A percentile compares a stretch with the other conserved stretches of the same genome.
Conservation (phyloP, 2,113 vertebrate species). For the Aplodontia rufa region DNA sequence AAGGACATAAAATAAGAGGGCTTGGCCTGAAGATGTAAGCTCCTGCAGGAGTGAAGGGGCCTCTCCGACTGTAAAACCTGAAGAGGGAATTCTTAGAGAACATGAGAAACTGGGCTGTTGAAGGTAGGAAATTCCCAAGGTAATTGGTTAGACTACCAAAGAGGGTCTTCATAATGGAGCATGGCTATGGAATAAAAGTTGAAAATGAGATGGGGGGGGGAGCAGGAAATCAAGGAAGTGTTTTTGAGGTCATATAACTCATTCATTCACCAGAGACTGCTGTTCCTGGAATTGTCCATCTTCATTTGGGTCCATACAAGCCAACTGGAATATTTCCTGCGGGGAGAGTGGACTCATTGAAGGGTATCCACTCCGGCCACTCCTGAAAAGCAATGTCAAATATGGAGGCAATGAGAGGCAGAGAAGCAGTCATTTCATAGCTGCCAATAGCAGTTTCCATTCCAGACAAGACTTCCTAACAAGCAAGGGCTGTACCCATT, state of each 20-base stretch:
- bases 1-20: not conserved
- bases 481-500: not conserved
- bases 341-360: slow-evolving; percentile 95
- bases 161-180: not conserved
- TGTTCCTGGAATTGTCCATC: slow-evolving; percentile 89
- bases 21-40: not conserved
- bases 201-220: not conserved
- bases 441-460: not conserved
- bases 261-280: slow-evolving; percentile 92
- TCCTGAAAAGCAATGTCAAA: slow-evolving; percentile 84
- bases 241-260: not conserved
- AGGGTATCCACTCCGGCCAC: slow-evolving; percentile 90
- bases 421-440: fast-evolving
- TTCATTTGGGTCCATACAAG: slow-evolving; percentile 86
- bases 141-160: not conserved
- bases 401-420: slow-evolving; percentile 60
- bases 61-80: slow-evolving; percentile 35
- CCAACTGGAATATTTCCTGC: slow-evolving; percentile 95
- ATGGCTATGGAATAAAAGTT: not conserved
- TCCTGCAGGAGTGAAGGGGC: not conserved
- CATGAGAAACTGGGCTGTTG: not conserved
- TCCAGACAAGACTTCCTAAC: not conserved
- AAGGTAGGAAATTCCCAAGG: not conserved
- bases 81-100: slow-evolving; percentile 10
- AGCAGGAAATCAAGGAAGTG: not conserved